phyloP scores from a whole-genome alignment of 2,888 invertebrate genomes.

The Onchidella celtica region DNA sequence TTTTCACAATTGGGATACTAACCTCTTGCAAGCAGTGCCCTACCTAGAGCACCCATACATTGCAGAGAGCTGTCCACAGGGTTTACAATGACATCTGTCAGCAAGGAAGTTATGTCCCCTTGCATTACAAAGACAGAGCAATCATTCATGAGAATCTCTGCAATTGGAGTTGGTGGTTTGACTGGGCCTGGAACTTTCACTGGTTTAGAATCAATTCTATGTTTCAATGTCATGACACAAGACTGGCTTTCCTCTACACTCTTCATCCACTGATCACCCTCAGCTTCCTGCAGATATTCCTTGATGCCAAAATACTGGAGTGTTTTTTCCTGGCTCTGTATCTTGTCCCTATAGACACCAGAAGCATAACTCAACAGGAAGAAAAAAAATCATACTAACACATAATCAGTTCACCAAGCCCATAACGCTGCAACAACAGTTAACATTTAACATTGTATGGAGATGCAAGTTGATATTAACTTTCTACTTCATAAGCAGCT shows the following conservation, averaged over 20 bases:
- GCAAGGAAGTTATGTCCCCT: constrained; percentile 27
- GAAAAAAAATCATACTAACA: too few species aligned
- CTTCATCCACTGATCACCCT: constrained; percentile 8
- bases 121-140: constrained; percentile 7
- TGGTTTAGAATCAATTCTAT: background rate
- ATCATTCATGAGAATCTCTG: background rate
- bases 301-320: constrained; percentile 44
- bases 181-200: background rate
- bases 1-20: background rate
- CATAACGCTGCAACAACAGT: too few species aligned
- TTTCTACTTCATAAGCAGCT: too few species aligned
- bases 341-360: constrained; percentile 19
- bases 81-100: constrained; percentile 30
- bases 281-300: constrained; percentile 24
- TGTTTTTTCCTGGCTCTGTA: background rate
- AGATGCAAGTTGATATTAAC: too few species aligned
- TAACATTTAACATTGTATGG: too few species aligned
- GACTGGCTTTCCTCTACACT: background rate
- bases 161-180: constrained; percentile 18
- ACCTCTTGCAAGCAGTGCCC: constrained; percentile 21
- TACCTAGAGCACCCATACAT: constrained; percentile 5
- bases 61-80: constrained; percentile 31
- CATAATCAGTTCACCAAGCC: too few species aligned
- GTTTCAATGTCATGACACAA: constrained; percentile 3
- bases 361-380: too few species aligned